These are phyloP conservation scores for Lamprologus callipterus DNA, from an alignment of 2,113 vertebrate species.

Conservation along the genomic window DNA sequence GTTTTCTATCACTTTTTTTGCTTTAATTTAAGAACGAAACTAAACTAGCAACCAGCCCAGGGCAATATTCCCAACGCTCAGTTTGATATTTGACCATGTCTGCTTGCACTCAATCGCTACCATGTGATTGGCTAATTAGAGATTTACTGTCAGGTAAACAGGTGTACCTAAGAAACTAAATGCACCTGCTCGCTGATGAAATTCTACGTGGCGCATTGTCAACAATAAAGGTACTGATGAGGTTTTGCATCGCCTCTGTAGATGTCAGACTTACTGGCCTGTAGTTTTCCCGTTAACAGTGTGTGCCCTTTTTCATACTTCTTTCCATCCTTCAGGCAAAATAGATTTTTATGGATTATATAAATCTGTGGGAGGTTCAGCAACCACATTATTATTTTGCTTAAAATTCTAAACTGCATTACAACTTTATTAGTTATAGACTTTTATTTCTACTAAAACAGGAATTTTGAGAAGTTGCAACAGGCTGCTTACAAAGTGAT, in stretches of 20 bases:
- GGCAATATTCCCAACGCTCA: background rate
- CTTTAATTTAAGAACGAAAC: background rate
- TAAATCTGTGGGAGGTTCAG: background rate
- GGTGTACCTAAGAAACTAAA: background rate
- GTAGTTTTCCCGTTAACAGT: background rate
- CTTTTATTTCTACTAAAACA: background rate
- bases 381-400: background rate
- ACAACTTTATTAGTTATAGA: background rate
- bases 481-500: background rate
- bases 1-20: background rate
- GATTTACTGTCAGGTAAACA: background rate
- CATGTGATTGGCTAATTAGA: background rate
- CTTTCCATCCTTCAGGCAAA: background rate
- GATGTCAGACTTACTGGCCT: background rate
- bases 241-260: background rate
- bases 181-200: background rate
- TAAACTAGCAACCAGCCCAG: background rate
- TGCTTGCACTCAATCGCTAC: background rate
- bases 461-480: background rate
- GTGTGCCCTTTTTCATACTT: background rate
- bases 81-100: background rate
- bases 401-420: background rate
- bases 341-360: background rate
- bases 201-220: background rate
- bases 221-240: background rate